Percentiles rank a stretch among this genome's conserved stretches.
Evolutionary conservation across 2,113 vertebrate genomes (phyloP).

Genomic region (Alosa alosa): DNA sequence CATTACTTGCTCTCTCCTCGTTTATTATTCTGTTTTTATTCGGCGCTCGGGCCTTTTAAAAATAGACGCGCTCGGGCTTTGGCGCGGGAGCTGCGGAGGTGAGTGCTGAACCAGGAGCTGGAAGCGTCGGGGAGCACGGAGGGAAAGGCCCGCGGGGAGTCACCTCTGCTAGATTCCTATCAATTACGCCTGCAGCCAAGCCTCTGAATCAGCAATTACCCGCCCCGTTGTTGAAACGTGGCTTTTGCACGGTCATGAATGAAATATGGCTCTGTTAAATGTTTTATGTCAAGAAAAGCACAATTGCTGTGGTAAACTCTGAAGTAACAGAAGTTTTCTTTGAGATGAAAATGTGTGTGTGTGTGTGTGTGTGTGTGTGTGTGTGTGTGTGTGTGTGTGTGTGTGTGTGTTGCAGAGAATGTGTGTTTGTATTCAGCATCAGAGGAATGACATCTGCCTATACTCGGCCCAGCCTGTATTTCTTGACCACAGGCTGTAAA

Average conservation of each 20-base stretch:
- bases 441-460: neutral
- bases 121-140: no score
- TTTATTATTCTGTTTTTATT: neutral
- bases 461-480: neutral
- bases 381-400: slow-evolving; percentile 60
- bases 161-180: slow-evolving; percentile 66
- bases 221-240: slow-evolving; percentile 65
- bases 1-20: neutral
- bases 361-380: slow-evolving; percentile 21
- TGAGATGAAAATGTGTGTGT: neutral
- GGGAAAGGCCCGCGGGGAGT: slow-evolving; percentile 27
- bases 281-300: slow-evolving; percentile 8
- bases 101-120: slow-evolving; percentile 25
- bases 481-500: neutral
- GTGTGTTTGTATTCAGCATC: slow-evolving; percentile 38
- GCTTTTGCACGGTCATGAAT: slow-evolving; percentile 70
- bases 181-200: slow-evolving; percentile 69
- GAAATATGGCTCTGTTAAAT: slow-evolving; percentile 62
- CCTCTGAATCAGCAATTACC: slow-evolving; percentile 68
- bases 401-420: neutral
- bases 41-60: slow-evolving; percentile 40
- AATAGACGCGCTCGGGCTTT: slow-evolving; percentile 50
- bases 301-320: neutral
- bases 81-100: slow-evolving; percentile 35
- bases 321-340: neutral